Base-by-base conservation (phyloP, 2,888 invertebrate genomes). In the Seira sanloemensis region DNA sequence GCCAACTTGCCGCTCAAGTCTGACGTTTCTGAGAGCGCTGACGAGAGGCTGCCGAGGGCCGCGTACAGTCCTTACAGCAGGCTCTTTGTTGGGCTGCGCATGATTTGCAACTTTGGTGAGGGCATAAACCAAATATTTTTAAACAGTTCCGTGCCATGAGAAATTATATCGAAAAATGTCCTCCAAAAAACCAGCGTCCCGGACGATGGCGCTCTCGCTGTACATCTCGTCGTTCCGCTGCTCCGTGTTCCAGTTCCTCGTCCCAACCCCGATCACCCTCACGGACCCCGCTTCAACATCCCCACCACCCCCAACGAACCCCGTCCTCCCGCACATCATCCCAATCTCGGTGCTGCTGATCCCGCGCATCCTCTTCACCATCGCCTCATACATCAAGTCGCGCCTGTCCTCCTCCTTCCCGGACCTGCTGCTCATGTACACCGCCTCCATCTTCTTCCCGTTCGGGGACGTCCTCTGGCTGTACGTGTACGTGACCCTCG, bases 91-190 rank as follows among this genome's bases (percentile, higher is more conserved):
- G 88, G 87, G 9, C 50, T 85, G 9, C 46, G 89, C 62, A 88
- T 89, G 88, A 76, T 87, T 50, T 89, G 87, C 54, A 89, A 86
- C 74, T 87, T 89, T 66, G 84, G 88, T 88, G 68, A 84, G 67
- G 18, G 19, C 16, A 62, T 19, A 16, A 5, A 19, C 18, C 4
- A n/a, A 19, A 12, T 37, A 26, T 71, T 71, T 26, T 23, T n/a
- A 69, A 69, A 37, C 5, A 21, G 62, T 62, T 62, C n/a, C n/a
- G n/a, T n/a, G 7, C 62, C 62, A 18, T 66, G n/a, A n/a, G n/a
- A n/a, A n/a, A n/a, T n/a, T n/a, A n/a, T n/a, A n/a, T n/a, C n/a
- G n/a, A 21, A 24, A 46, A 23, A 26, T 27, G 9, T 19, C 23
- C n/a, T 4, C 2, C 62, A 26, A 18, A 7, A n/a, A n/a, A 26